Base-by-base conservation (phyloP, 2,888 invertebrate species). In the Drosophila hawaiiensis region DNA sequence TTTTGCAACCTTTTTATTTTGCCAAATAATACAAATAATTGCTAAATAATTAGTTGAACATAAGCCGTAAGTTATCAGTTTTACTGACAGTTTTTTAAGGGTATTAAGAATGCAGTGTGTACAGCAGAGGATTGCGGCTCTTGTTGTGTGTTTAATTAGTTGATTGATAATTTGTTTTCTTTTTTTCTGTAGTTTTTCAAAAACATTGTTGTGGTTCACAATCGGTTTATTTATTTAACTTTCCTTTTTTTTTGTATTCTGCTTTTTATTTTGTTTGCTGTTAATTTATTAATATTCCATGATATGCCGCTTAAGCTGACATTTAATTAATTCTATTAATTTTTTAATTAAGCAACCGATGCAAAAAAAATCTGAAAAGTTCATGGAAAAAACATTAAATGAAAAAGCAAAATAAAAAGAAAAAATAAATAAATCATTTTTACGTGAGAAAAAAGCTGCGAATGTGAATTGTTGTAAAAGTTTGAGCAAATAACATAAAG, bases 301-400 rank as follows among this genome's bases (percentile, higher is more conserved):
- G 90, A 91, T 91, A 91, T 74, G 70, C 59, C 82, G 88, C 73
- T 78, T 91, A 89, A 86, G 74, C 84, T 82, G 89, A 78, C 89
- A 74, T 85, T 89, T 89, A 89, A 85, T 85, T 89, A 85, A 85
- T 86, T 84, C 73, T 67, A 80, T 88, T 85, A 74, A 84, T 79
- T 83, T 84, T 83, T 80, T 80, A 63, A 78, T 82, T 70, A 75
- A 50, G 47, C 58, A 55, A 39, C 16, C 41, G 28, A 37, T 31
- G n/a, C 0, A 39, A 22, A 49, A 50, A 74, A 56, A 65, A 43
- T 80, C 60, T 29, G 47, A 74, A 25, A 25, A 25, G 76, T 83
- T 66, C 55, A 82, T 70, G 35, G 65, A 65, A 78, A 70, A 60
- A 53, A 35, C 49, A 70, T 70, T 56, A 49, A 52, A 52, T 49